These are phyloP conservation scores for Apamea epomidion DNA, from an alignment of 2,888 invertebrate genomes.

Conservation along the genomic window DNA sequence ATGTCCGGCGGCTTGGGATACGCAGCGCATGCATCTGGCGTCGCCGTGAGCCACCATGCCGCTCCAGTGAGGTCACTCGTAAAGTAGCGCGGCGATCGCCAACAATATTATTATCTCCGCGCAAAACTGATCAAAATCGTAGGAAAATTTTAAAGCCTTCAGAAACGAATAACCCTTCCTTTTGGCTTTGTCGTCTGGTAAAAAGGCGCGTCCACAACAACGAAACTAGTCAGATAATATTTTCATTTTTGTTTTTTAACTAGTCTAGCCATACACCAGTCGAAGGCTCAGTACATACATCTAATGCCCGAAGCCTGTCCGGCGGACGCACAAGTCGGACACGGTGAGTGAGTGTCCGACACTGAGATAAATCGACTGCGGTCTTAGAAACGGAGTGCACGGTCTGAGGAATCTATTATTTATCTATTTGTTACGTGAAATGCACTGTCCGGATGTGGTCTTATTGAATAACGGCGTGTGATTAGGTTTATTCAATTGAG, in stretches of 20 bases:
- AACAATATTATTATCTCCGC: no score
- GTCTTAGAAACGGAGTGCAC: slow-evolving; percentile 62
- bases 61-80: no score
- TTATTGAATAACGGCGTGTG: slow-evolving; percentile 36
- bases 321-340: slow-evolving; percentile 61
- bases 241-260: not conserved
- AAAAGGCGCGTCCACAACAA: not conserved
- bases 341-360: slow-evolving; percentile 64
- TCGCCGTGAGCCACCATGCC: no score
- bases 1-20: no score
- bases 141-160: not conserved
- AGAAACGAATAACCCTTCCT: no score
- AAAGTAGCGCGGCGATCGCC: no score
- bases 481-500: slow-evolving; percentile 12
- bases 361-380: slow-evolving; percentile 64
- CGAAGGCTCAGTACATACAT: slow-evolving; percentile 24
- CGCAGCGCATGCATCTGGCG: no score
- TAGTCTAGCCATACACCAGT: not conserved
- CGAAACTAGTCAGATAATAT: not conserved
- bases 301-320: slow-evolving; percentile 36
- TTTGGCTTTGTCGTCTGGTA: no score
- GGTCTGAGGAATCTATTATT: slow-evolving; percentile 61
- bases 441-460: slow-evolving; percentile 42
- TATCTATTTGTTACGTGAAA: slow-evolving; percentile 59
- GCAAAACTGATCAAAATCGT: not conserved